Evolutionary conservation across 1,140 invertebrate genomes (phyloP).

Genomic region (Drosophila nigromelanica): DNA sequence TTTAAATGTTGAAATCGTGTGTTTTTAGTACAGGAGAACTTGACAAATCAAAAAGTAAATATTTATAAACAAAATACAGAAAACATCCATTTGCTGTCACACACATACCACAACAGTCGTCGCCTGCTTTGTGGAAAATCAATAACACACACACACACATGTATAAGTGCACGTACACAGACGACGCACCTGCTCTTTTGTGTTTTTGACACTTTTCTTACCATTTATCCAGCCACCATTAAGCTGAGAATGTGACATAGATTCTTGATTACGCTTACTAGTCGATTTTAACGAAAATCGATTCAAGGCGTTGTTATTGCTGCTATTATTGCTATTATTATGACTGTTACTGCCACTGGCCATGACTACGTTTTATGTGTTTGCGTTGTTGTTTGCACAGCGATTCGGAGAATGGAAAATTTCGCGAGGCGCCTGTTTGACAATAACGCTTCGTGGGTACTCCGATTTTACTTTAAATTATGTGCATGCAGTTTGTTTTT

Average conservation of each 20-base stretch:
- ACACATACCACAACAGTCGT: slow-evolving; percentile 10
- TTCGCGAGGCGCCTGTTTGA: background rate
- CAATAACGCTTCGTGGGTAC: background rate
- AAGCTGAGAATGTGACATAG: slow-evolving; percentile 90
- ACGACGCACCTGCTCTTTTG: slow-evolving; percentile 40
- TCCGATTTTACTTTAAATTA: slow-evolving; percentile 1
- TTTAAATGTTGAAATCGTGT: background rate
- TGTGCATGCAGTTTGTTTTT: slow-evolving; percentile 21
- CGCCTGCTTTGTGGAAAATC: slow-evolving; percentile 56
- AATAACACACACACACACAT: slow-evolving; percentile 58
- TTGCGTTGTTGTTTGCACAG: slow-evolving; percentile 13
- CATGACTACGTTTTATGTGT: slow-evolving; percentile 40
- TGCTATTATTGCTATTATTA: slow-evolving; percentile 54
- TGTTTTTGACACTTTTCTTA: slow-evolving; percentile 84
- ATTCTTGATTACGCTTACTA: slow-evolving; percentile 78
- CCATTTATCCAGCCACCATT: slow-evolving; percentile 91
- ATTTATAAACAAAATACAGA: background rate
- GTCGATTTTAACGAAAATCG: slow-evolving; percentile 68
- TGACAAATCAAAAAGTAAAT: slow-evolving; percentile 6
- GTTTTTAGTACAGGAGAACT: background rate
- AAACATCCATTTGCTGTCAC: background rate
- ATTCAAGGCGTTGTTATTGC: slow-evolving; percentile 65
- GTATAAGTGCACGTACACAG: background rate
- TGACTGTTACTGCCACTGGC: slow-evolving; percentile 61
- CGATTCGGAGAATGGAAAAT: slow-evolving; percentile 7